Evolutionary conservation across 2,113 vertebrate species (phyloP).

Genomic region (Casuarius casuarius): DNA sequence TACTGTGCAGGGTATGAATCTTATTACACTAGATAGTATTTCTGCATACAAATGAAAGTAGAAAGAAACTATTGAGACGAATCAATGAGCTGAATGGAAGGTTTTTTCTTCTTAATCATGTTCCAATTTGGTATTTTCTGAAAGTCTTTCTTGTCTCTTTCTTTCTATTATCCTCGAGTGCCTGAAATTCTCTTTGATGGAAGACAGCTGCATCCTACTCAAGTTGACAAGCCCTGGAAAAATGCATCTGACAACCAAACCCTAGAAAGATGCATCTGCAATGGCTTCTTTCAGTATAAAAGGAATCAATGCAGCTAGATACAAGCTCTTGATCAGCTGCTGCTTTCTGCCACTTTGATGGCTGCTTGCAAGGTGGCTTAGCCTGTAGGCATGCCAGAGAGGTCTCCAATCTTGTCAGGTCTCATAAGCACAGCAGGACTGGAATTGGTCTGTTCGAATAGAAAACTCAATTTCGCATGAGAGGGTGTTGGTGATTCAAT

Average conservation of each 20-base stretch:
- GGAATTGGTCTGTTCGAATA: not conserved
- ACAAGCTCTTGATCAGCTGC: not conserved
- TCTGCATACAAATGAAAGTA: constrained; percentile 41
- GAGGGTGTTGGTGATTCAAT: constrained; percentile 2
- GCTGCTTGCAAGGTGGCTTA: not conserved
- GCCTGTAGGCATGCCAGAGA: not conserved
- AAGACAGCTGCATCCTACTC: constrained; percentile 24
- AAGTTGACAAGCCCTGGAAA: constrained; percentile 16
- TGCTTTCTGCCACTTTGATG: not conserved
- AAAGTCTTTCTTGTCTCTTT: constrained; percentile 46
- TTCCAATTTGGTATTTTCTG: constrained; percentile 35
- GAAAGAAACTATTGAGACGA: constrained; percentile 12
- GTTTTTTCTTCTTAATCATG: not conserved
- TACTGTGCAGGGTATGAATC: not conserved
- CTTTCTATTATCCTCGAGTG: constrained; percentile 15
- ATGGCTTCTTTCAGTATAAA: not conserved
- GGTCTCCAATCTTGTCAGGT: not conserved
- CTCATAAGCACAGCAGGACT: not conserved
- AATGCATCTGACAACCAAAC: not conserved
- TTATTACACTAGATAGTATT: constrained; percentile 9
- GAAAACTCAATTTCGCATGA: not conserved
- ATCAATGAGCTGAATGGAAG: constrained; percentile 35
- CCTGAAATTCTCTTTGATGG: constrained; percentile 45
- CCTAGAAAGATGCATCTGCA: not conserved
- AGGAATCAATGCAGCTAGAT: not conserved